A percentile compares a stretch with the other conserved stretches of the same genome.
phyloP scores from a whole-genome alignment of 2,113 vertebrate species.

The Scopus umbretta region DNA sequence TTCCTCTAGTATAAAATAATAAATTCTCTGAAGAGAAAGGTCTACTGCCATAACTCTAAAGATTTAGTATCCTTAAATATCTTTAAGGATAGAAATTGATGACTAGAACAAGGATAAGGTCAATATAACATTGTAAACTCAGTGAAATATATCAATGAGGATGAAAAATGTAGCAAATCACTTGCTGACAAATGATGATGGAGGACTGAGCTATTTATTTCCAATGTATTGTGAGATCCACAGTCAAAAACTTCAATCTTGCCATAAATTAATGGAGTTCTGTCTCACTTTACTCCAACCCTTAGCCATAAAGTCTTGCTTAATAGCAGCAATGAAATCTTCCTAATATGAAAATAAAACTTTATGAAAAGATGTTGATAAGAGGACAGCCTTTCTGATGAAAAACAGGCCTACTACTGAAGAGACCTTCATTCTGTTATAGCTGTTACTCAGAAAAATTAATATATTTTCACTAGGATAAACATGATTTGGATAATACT shows the following conservation, averaged over 20 bases:
- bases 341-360: neutral
- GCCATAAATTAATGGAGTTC: neutral
- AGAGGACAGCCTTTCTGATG: neutral
- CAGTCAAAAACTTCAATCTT: neutral
- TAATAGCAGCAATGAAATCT: neutral
- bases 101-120: slow-evolving; percentile 16
- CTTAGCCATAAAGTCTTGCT: neutral
- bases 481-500: neutral
- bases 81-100: slow-evolving; percentile 16
- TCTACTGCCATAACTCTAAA: neutral
- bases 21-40: slow-evolving; percentile 26
- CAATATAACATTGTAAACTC: slow-evolving; percentile 46
- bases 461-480: neutral
- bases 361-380: neutral
- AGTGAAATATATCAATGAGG: neutral
- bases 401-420: neutral
- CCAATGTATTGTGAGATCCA: neutral
- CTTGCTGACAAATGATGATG: neutral
- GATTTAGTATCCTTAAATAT: slow-evolving; percentile 34
- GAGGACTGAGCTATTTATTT: neutral
- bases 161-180: neutral
- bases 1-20: slow-evolving; percentile 9
- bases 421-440: neutral
- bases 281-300: neutral
- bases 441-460: neutral